Evolutionary conservation across 2,113 vertebrate species (phyloP).

Genomic region (Elaphurus davidianus): DNA sequence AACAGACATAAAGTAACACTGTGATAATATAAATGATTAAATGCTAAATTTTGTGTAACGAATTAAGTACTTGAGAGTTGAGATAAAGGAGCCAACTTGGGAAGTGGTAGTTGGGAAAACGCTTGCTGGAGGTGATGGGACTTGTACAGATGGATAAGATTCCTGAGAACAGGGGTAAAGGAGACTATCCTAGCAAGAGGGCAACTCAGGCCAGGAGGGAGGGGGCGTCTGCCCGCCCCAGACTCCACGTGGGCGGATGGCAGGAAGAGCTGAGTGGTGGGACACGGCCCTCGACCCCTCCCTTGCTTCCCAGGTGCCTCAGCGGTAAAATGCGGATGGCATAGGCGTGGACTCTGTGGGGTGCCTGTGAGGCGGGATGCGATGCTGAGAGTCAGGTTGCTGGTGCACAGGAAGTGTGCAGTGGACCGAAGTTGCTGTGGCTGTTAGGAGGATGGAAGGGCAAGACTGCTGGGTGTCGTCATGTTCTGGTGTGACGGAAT

Average conservation of each 20-base stretch:
- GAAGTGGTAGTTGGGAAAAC: background rate
- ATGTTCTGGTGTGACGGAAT: rapidly evolving
- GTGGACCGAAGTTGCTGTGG: background rate
- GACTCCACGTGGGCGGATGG: no score
- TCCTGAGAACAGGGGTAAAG: background rate
- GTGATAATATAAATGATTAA: background rate
- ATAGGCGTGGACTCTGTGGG: rapidly evolving
- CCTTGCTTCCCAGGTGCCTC: background rate
- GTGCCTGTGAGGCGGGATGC: rapidly evolving
- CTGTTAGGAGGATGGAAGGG: background rate
- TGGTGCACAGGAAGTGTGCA: background rate
- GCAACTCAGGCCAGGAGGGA: background rate
- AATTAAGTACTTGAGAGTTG: background rate
- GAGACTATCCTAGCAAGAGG: background rate
- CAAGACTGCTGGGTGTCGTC: background rate
- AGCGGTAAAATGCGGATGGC: rapidly evolving
- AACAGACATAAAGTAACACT: background rate
- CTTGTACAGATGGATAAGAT: background rate
- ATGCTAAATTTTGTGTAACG: background rate
- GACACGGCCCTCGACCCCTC: background rate
- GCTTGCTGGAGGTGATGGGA: background rate
- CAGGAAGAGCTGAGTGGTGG: no score
- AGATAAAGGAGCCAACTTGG: background rate
- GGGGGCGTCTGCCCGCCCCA: background rate
- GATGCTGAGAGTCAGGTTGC: no score